Evolutionary conservation across 2,797 vertebrate species (phyloP), one percentile per base, ranked within the genome.

Genomic region (Sylvilagus floridanus): DNA sequence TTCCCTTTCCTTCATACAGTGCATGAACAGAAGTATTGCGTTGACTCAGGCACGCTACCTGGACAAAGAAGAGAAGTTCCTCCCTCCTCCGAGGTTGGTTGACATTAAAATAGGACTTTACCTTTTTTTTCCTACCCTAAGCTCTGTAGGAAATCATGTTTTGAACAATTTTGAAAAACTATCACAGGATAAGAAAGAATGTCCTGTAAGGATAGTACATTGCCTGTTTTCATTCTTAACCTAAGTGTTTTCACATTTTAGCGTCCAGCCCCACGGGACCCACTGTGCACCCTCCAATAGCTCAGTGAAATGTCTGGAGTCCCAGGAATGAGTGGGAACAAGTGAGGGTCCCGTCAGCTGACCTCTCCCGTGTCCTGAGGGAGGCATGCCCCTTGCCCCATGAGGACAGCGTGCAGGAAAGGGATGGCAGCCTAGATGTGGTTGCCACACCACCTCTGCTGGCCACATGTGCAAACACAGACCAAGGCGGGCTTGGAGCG

Each of bases 51-150:
- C 99, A 4, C 98, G 98, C 76, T 99, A 99, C 98, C 97, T 99
- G 96, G 99, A 99, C 26, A 99, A 99, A 97, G 99, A 99, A 96
- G 99, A 99, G 96, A 99, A 99, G 83, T 99, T 98, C 96, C 99
- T 99, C 72, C 99, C 99, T 26, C 98, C 99, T 22, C 99, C 99
- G 2, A 99, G 99, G 99, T 99, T 96, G 98, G 98, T 97, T 88
- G 63, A 54, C 84, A 60, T 35, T 91, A 11, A 93, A 30, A 8
- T 4, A 1, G 11, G 60, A 21, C 14, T 26, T 50, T 7, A 57
- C 47, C 37, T 73, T 32, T 32, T 32, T 14, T 62, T 75, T 63
- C 21, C 19, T 90, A 0, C 87, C 83, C 71, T 84, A 63, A 57
- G n/a, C 16, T 60, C 32, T 52, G 4, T 66, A 1, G 79, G 60